phyloP scores from a whole-genome alignment of 2,888 invertebrate species.

The Bibio marci region DNA sequence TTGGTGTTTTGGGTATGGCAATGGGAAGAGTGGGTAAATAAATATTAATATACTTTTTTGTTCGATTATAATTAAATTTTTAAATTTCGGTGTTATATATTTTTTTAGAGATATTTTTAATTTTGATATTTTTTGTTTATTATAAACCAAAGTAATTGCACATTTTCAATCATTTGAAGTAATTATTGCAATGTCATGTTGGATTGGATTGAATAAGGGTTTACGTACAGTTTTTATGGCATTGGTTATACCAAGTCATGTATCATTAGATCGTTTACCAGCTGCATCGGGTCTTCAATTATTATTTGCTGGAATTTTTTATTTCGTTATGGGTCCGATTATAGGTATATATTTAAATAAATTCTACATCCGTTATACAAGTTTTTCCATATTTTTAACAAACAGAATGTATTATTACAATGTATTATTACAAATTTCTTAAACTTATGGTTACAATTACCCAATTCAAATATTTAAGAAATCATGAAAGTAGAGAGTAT shows the following conservation, averaged over 20 bases:
- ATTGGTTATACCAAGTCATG: constrained; percentile 52
- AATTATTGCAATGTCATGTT: constrained; percentile 39
- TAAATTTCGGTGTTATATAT: no score
- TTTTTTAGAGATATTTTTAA: constrained; percentile 8
- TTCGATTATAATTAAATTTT: no score
- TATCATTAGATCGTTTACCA: constrained; percentile 48
- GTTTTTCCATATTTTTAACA: neutral
- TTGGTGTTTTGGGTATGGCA: constrained; percentile 49
- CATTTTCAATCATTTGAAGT: constrained; percentile 38
- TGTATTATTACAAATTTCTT: no score
- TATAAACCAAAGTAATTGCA: constrained; percentile 31
- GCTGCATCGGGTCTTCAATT: constrained; percentile 54
- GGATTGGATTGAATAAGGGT: constrained; percentile 54
- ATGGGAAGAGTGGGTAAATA: constrained; percentile 42
- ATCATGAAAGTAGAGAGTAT: no score
- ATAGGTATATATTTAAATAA: constrained; percentile 45
- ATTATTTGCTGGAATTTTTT: constrained; percentile 45
- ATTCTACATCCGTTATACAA: no score
- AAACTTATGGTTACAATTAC: no score
- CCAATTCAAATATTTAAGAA: no score
- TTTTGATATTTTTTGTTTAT: neutral
- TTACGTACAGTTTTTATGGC: constrained; percentile 58
- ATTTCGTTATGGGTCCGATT: constrained; percentile 42
- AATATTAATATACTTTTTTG: constrained; percentile 8
- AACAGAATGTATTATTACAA: neutral